These are phyloP conservation scores for Halyomorpha halys DNA, from an alignment of 1,140 invertebrate species.

Conservation along the genomic window DNA sequence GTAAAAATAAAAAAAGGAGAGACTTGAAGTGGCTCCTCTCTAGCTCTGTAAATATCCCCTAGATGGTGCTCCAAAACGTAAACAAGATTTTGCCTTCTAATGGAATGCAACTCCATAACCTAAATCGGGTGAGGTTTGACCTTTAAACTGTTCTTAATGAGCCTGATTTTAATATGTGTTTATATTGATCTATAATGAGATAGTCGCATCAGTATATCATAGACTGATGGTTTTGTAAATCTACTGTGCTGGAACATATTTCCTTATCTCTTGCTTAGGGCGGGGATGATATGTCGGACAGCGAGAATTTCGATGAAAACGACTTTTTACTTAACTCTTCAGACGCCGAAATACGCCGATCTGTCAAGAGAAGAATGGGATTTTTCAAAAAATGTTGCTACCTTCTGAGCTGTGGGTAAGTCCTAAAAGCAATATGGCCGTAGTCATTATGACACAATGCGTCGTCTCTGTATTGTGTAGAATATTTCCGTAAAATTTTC, in stretches of 20 bases:
- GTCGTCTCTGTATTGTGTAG: conserved; percentile 1
- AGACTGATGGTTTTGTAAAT: background rate
- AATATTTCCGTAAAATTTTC: background rate
- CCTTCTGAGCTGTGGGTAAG: conserved; percentile 14
- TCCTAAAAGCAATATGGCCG: conserved; percentile 16
- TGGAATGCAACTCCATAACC: conserved; percentile 16
- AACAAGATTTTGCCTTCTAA: conserved; percentile 15
- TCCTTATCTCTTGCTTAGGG: conserved; percentile 17
- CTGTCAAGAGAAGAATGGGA: conserved; percentile 13
- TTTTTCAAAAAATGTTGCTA: conserved; percentile 16
- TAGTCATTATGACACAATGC: conserved; percentile 15
- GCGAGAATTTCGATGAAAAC: conserved; percentile 19
- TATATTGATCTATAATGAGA: background rate
- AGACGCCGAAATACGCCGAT: conserved; percentile 7
- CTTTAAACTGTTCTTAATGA: conserved; percentile 2
- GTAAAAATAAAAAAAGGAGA: too few relatives aligned
- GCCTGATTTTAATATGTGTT: conserved; percentile 1
- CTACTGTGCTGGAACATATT: background rate
- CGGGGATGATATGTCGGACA: conserved; percentile 18
- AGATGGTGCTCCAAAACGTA: conserved; percentile 16
- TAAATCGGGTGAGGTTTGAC: conserved; percentile 15
- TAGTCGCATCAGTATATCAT: background rate
- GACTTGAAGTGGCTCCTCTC: too few relatives aligned
- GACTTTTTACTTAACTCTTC: conserved; percentile 15
- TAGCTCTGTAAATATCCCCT: background rate